phyloP scores from a whole-genome alignment of 1,140 invertebrate genomes.

The Matsumurasca onukii region DNA sequence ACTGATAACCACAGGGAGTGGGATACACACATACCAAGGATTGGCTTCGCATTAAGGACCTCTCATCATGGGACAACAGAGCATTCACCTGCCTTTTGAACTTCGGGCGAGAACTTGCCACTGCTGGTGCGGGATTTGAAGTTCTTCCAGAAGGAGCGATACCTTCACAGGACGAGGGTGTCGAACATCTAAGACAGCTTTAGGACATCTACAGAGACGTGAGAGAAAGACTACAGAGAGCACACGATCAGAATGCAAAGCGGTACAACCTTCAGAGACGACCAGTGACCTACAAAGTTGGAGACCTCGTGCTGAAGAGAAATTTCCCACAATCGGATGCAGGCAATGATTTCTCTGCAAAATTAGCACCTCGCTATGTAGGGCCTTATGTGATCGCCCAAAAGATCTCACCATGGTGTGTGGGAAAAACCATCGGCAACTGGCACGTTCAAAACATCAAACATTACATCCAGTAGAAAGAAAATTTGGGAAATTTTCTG shows the following conservation, averaged over 20 bases:
- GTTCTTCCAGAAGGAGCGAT: not conserved
- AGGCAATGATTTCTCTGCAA: not conserved
- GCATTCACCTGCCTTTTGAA: not conserved
- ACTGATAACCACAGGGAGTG: not conserved
- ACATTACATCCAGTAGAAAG: not conserved
- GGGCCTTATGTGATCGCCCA: not conserved
- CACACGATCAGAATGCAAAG: not conserved
- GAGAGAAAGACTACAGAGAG: not conserved
- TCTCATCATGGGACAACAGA: not conserved
- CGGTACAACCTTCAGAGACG: not conserved
- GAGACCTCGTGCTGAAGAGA: not conserved
- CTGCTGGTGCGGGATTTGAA: not conserved
- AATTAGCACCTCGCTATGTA: not conserved
- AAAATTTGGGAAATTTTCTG: constrained; percentile 17
- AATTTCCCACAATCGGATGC: constrained; percentile 6
- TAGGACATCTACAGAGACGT: not conserved
- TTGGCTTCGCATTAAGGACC: not conserved
- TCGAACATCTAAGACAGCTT: not conserved
- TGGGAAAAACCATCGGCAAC: not conserved
- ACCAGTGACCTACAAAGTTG: not conserved
- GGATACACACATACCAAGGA: not conserved
- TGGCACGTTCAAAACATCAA: not conserved
- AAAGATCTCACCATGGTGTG: not conserved
- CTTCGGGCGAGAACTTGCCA: not conserved
- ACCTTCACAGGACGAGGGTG: not conserved